phyloP scores from a whole-genome alignment of 2,797 vertebrate species.

The Paratrypauchen microcephalus region DNA sequence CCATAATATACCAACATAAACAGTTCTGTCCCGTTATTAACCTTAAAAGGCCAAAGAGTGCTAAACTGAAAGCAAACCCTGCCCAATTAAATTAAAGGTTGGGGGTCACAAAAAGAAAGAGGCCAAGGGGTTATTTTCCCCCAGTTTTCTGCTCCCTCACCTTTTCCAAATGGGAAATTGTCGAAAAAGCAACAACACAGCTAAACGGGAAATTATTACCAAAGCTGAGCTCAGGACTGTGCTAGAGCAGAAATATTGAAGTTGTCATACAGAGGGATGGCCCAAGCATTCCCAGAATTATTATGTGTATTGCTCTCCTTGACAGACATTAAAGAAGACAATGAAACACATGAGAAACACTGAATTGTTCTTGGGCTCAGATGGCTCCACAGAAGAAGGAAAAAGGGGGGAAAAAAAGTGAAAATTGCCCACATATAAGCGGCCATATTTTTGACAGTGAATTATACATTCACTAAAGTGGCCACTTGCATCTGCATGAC shows the following conservation, averaged over 20 bases:
- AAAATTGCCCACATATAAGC: constrained; percentile 51
- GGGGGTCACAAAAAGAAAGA: constrained; percentile 23
- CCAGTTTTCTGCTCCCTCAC: constrained; percentile 46
- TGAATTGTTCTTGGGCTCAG: constrained; percentile 46
- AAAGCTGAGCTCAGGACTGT: constrained; percentile 59
- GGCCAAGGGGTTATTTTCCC: constrained; percentile 40
- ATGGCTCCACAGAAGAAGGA: constrained; percentile 34
- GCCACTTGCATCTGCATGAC: constrained; percentile 21
- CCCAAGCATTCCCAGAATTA: constrained; percentile 60
- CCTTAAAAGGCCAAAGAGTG: constrained; percentile 73
- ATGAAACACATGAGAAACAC: constrained; percentile 58
- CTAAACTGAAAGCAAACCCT: constrained; percentile 75
- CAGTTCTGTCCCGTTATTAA: constrained; percentile 78
- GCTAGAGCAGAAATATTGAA: constrained; percentile 65
- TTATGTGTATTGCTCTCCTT: constrained; percentile 56
- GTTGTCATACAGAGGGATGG: constrained; percentile 58
- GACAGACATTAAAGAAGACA: constrained; percentile 71
- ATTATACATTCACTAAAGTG: constrained; percentile 51
- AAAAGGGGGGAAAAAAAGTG: constrained; percentile 37
- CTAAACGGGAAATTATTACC: constrained; percentile 73
- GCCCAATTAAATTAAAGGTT: constrained; percentile 69
- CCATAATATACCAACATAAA: constrained; percentile 78
- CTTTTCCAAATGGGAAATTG: constrained; percentile 70
- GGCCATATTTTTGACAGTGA: constrained; percentile 43
- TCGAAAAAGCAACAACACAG: constrained; percentile 69